Percentiles rank a stretch among this genome's conserved stretches.
Conservation (phyloP, 1,140 invertebrate genomes). For the Hycleus cichorii region DNA sequence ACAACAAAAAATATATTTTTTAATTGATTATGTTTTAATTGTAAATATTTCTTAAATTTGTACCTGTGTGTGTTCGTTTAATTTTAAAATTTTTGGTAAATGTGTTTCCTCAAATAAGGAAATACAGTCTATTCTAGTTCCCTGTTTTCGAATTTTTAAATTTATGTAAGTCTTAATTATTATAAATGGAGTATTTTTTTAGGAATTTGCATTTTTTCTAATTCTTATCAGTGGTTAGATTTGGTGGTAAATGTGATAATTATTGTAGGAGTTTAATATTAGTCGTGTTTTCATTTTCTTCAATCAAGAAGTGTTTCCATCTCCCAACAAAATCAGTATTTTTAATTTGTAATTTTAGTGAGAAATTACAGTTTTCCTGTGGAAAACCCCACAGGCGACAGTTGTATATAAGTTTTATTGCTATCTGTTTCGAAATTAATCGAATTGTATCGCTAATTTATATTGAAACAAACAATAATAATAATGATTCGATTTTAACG, state of each 20-base stretch:
- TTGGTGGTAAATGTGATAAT: slow-evolving; percentile 15
- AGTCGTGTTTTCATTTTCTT: no score
- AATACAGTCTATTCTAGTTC: background rate
- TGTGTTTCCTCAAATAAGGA: background rate
- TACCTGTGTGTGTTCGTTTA: slow-evolving; percentile 7
- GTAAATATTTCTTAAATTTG: background rate
- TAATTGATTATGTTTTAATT: background rate
- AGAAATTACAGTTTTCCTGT: no score
- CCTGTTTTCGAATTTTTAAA: background rate
- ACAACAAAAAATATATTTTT: slow-evolving; percentile 1
- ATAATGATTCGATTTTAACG: no score
- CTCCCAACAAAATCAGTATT: no score
- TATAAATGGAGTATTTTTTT: slow-evolving; percentile 13
- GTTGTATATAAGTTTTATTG: no score
- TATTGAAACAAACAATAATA: no score
- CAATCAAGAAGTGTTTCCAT: no score
- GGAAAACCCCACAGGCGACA: no score
- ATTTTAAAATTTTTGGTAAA: background rate
- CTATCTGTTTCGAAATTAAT: no score
- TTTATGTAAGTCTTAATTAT: background rate
- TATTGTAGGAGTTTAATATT: background rate
- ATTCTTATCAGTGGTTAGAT: slow-evolving; percentile 6
- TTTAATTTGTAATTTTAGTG: no score
- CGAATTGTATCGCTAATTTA: no score
- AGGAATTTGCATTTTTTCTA: slow-evolving; percentile 6